Evolutionary conservation across 2,888 invertebrate species (phyloP).

Genomic region (Panzeria rudis): DNA sequence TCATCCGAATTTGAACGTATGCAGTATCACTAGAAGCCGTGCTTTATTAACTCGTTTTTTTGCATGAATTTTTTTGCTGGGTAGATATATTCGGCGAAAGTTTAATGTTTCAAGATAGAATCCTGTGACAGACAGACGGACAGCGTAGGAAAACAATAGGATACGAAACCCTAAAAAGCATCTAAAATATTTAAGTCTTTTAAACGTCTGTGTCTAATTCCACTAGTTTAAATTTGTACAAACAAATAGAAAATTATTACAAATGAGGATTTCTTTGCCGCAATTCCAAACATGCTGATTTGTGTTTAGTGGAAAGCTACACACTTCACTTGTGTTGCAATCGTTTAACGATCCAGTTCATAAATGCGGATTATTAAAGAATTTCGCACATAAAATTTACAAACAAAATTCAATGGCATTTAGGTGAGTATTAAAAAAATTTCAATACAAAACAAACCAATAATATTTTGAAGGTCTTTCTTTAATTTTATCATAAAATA

Average conservation of each 20-base stretch:
- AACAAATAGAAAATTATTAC: slow-evolving; percentile 10
- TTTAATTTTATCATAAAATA: slow-evolving; percentile 11
- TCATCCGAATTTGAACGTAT: too few species aligned
- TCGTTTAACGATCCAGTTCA: slow-evolving; percentile 70
- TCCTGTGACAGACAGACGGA: too few species aligned
- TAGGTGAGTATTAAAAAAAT: slow-evolving; percentile 45
- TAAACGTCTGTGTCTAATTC: slow-evolving; percentile 22
- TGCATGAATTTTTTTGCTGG: too few species aligned
- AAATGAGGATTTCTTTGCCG: slow-evolving; percentile 56
- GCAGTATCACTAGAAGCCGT: too few species aligned
- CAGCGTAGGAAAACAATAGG: too few species aligned
- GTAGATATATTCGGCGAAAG: too few species aligned
- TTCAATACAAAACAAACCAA: background rate
- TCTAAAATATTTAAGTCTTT: slow-evolving; percentile 27
- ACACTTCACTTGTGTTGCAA: slow-evolving; percentile 68
- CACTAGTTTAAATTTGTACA: slow-evolving; percentile 5
- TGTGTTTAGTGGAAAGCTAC: slow-evolving; percentile 48
- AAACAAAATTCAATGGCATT: slow-evolving; percentile 58
- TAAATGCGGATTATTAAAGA: slow-evolving; percentile 48
- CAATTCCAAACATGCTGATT: slow-evolving; percentile 60
- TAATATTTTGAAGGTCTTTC: slow-evolving; percentile 17
- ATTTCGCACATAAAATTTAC: background rate
- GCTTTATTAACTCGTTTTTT: too few species aligned
- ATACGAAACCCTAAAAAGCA: too few species aligned
- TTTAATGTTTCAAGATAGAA: too few species aligned